These are phyloP conservation scores for Melanaphis sacchari DNA, from an alignment of 1,140 invertebrate species.

Conservation along the genomic window DNA sequence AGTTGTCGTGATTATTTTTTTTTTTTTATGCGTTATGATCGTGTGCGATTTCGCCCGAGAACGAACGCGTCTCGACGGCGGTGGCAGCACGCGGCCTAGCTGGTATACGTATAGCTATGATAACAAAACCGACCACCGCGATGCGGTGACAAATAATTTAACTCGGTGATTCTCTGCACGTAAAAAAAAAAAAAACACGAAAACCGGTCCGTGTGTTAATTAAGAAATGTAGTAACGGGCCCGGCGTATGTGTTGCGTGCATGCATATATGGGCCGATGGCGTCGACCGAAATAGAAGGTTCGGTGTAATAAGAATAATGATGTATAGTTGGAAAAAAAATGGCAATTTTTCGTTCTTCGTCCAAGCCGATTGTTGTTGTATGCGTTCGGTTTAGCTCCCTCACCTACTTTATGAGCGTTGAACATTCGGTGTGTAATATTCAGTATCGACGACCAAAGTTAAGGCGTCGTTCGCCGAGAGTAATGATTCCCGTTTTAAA, in stretches of 20 bases:
- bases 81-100: neutral
- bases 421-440: neutral
- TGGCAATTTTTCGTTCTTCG: neutral
- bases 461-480: neutral
- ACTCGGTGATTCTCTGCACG: neutral
- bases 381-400: neutral
- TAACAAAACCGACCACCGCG: conserved; percentile 27
- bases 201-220: conserved; percentile 36
- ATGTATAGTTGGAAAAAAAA: neutral
- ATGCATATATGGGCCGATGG: neutral
- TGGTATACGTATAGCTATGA: neutral
- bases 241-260: neutral
- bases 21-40: neutral
- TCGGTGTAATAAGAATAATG: neutral
- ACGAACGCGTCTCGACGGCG: neutral
- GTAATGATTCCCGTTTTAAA: neutral
- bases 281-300: neutral
- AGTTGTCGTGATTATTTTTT: conserved; percentile 19
- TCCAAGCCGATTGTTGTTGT: neutral
- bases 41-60: conserved; percentile 11
- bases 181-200: neutral
- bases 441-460: neutral
- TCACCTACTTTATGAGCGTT: neutral
- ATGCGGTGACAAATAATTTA: conserved; percentile 4
- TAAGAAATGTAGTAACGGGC: conserved; percentile 20